phyloP scores from a whole-genome alignment of 2,113 vertebrate species.

The Centrocercus urophasianus region DNA sequence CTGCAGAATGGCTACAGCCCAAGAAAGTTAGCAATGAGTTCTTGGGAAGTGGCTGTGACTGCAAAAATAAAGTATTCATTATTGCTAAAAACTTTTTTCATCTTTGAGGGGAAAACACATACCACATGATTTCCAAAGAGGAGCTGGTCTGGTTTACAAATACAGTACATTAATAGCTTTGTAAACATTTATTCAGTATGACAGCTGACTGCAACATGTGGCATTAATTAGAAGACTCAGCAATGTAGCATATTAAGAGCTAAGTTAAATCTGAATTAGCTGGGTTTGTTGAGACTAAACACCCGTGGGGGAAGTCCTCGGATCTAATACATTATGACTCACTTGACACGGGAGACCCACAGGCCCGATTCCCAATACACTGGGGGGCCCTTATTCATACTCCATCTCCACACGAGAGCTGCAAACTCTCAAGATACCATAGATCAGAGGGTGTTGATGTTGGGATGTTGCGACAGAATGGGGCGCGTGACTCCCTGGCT shows the following conservation, averaged over 20 bases:
- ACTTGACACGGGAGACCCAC: slow-evolving; percentile 64
- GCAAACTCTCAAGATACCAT: slow-evolving; percentile 52
- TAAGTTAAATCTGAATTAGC: slow-evolving; percentile 82
- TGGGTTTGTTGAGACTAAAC: slow-evolving; percentile 79
- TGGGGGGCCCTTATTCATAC: slow-evolving; percentile 60
- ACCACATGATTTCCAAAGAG: slow-evolving; percentile 82
- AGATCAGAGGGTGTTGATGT: slow-evolving; percentile 70
- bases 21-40: slow-evolving; percentile 71
- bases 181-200: slow-evolving; percentile 88
- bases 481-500: neutral
- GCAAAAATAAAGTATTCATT: slow-evolving; percentile 79
- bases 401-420: slow-evolving; percentile 61
- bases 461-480: slow-evolving; percentile 44
- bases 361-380: slow-evolving; percentile 71
- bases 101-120: slow-evolving; percentile 81
- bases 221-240: slow-evolving; percentile 86
- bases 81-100: slow-evolving; percentile 77
- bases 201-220: slow-evolving; percentile 85
- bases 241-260: slow-evolving; percentile 79
- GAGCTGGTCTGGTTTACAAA: slow-evolving; percentile 82
- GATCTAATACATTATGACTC: slow-evolving; percentile 77
- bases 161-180: slow-evolving; percentile 87
- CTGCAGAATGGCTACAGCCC: neutral
- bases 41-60: slow-evolving; percentile 73
- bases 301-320: slow-evolving; percentile 75